Evolutionary conservation across 2,113 vertebrate genomes (phyloP), one percentile per base, ranked within the genome.

Genomic region (Ctenodactylus gundi): DNA sequence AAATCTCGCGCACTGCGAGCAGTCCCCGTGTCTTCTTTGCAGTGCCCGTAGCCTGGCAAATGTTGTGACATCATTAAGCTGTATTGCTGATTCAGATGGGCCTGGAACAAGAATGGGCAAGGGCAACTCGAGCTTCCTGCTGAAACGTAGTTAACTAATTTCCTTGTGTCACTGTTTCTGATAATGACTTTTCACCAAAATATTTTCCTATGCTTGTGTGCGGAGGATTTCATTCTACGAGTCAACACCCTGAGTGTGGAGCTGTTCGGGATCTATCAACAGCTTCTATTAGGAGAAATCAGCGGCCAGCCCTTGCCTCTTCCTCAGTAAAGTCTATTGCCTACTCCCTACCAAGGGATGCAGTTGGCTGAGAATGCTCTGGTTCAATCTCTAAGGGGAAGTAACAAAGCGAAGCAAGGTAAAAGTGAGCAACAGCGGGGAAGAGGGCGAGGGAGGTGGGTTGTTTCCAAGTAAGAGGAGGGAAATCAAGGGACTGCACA

Each of bases 121-220:
- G 97, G 96, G 96, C 97, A 98, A 98, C 97, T 98, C 98, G 98
- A 98, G 96, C 97, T 97, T 98, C 97, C 96, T 85, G 88, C 97
- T 98, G 97, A 98, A 98, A 98, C 97, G 96, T 96, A 98, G 97
- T 97, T 98, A 98, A 98, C 97, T 98, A 98, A 98, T 98, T 98
- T 98, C 97, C 98, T 97, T 96, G 97, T 98, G 98, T 98, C 98
- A 98, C 98, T 98, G 97, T 98, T 98, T 98, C 98, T 97, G 98
- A 98, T 98, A 98, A 98, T 99, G 98, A 98, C 98, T 98, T 98
- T 98, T 98, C 98, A 98, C 98, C 98, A 98, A 99, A 99, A 99
- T 99, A 99, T 99, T 99, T 99, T 99, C 98, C 98, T 98, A 96
- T 98, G 98, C 98, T 98, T 98, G 97, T 98, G 97, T 98, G 97